Conservation (phyloP, 2,113 vertebrate species). For the Maccullochella peelii region DNA sequence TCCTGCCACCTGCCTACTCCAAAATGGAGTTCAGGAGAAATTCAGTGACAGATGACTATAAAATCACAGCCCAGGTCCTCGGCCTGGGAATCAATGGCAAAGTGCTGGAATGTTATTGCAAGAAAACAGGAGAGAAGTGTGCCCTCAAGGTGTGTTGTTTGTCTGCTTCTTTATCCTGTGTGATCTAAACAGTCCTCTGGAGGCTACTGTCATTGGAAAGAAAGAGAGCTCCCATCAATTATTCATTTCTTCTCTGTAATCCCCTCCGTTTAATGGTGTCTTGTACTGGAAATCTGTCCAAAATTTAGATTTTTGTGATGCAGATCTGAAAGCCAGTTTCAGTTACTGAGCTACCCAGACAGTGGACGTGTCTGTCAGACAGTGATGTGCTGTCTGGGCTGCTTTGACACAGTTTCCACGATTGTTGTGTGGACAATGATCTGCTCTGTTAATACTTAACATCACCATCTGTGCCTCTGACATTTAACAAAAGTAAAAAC, state of each 20-base stretch:
- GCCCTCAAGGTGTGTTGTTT: conserved; percentile 74
- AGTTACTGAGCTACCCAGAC: conserved; percentile 1
- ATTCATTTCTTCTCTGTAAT: conserved; percentile 34
- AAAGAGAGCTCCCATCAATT: conserved; percentile 38
- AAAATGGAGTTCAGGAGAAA: conserved; percentile 66
- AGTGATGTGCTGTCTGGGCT: conserved; percentile 46
- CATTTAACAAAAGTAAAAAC: neutral
- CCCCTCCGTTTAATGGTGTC: neutral
- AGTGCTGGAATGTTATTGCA: conserved; percentile 78
- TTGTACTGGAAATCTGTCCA: neutral
- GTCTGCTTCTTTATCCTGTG: conserved; percentile 1
- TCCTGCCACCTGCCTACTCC: conserved; percentile 44
- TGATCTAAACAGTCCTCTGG: conserved; percentile 4
- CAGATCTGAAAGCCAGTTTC: conserved; percentile 11
- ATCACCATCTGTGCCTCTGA: neutral
- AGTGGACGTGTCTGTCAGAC: conserved; percentile 15
- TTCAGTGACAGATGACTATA: conserved; percentile 77
- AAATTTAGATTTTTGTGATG: neutral
- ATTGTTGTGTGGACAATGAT: conserved; percentile 40
- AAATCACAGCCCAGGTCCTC: conserved; percentile 74
- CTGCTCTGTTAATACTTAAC: conserved; percentile 30
- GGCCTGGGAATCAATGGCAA: conserved; percentile 79
- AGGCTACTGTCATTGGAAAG: conserved; percentile 20
- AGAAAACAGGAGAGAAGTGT: conserved; percentile 75
- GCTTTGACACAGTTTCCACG: conserved; percentile 22